phyloP scores from a whole-genome alignment of 1,140 invertebrate species.

The Rhagoletis zephyria region DNA sequence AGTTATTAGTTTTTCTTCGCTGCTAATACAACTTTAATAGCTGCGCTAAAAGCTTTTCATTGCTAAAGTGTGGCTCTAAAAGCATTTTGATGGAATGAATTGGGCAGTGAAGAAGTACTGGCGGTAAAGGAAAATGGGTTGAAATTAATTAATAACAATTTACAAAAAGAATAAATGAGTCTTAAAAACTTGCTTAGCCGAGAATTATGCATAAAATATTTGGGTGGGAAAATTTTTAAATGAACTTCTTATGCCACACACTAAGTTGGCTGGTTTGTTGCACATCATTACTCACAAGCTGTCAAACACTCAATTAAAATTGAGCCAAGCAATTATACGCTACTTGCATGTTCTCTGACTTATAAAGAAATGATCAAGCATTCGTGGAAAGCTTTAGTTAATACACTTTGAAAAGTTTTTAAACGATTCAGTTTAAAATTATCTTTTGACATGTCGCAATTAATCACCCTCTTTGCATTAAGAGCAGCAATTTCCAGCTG shows the following conservation, averaged over 20 bases:
- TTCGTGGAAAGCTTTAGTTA: background rate
- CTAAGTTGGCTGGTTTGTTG: background rate
- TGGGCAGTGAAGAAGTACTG: background rate
- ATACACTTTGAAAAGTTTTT: background rate
- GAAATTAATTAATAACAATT: background rate
- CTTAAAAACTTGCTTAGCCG: too few species aligned
- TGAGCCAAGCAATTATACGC: slow-evolving; percentile 18
- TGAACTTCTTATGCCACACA: background rate
- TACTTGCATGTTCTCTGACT: background rate
- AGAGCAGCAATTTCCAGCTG: background rate
- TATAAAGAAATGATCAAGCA: background rate
- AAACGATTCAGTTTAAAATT: too few species aligned
- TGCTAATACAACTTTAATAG: background rate
- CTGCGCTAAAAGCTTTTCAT: slow-evolving; percentile 23
- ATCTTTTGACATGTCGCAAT: background rate
- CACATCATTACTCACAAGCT: background rate
- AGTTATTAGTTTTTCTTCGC: background rate
- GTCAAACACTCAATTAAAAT: background rate
- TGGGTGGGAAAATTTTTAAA: background rate
- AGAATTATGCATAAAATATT: background rate
- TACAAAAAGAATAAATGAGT: background rate
- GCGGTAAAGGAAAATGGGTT: background rate
- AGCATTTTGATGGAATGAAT: background rate
- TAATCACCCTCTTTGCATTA: slow-evolving; percentile 18
- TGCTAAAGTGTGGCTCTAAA: background rate